Evolutionary conservation across 2,888 invertebrate species (phyloP).

Genomic region (Plebejus argus): DNA sequence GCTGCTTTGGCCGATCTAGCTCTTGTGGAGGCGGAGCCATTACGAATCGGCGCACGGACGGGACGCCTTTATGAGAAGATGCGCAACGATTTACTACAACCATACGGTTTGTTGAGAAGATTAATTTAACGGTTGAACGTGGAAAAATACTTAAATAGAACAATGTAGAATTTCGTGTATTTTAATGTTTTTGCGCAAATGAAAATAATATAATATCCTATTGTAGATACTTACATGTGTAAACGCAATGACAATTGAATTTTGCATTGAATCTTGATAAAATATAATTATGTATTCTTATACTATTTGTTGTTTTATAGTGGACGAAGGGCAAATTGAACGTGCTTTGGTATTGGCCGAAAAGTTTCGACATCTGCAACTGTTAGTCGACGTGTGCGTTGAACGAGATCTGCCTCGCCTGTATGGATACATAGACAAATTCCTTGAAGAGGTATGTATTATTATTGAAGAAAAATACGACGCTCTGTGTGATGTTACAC

Average conservation of each 20-base stretch:
- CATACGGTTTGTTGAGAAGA: conserved; percentile 77
- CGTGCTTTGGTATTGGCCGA: conserved; percentile 92
- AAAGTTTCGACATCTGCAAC: conserved; percentile 93
- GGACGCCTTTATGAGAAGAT: conserved; percentile 82
- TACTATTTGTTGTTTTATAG: conserved; percentile 62
- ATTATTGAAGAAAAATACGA: background rate
- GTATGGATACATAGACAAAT: conserved; percentile 63
- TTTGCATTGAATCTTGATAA: background rate
- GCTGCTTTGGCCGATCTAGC: conserved; percentile 58
- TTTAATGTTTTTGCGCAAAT: too few species aligned
- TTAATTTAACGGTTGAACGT: background rate
- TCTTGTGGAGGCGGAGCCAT: conserved; percentile 50
- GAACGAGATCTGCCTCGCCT: conserved; percentile 81
- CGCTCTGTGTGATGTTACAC: background rate
- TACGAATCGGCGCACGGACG: conserved; percentile 43
- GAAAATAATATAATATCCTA: too few species aligned
- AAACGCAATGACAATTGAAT: background rate
- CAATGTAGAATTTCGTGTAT: too few species aligned
- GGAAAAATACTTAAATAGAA: too few species aligned
- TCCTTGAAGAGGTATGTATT: conserved; percentile 57
- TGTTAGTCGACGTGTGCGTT: conserved; percentile 90
- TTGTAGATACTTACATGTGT: too few species aligned
- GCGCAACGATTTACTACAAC: conserved; percentile 83
- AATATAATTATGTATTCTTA: background rate
- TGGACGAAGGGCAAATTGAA: conserved; percentile 88